Conservation (phyloP, 2,888 invertebrate genomes). For the Drosophila lutescens region DNA sequence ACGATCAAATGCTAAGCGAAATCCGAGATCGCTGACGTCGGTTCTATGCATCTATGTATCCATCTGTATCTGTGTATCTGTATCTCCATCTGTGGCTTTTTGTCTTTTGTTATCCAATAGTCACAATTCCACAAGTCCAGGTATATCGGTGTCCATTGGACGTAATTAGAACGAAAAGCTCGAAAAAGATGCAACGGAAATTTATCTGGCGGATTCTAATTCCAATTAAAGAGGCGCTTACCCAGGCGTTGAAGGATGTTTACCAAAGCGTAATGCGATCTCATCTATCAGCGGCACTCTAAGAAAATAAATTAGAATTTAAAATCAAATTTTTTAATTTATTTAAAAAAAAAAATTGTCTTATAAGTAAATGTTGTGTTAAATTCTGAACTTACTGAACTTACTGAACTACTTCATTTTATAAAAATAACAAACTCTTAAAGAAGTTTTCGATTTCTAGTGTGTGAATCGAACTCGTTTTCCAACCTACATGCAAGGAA, state of each 20-base stretch:
- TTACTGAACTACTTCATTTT: too few species aligned
- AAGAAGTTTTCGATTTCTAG: neutral
- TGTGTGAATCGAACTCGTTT: neutral
- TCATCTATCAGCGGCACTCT: neutral
- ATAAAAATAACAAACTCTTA: neutral
- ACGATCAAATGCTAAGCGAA: constrained; percentile 46
- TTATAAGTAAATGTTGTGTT: too few species aligned
- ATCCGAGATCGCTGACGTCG: constrained; percentile 49
- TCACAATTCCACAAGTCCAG: constrained; percentile 13
- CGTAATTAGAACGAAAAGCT: constrained; percentile 67
- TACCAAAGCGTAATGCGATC: constrained; percentile 58
- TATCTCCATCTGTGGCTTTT: constrained; percentile 6
- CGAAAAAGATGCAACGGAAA: constrained; percentile 29
- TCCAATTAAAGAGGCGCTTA: constrained; percentile 68
- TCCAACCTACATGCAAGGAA: neutral
- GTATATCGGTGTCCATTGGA: constrained; percentile 58
- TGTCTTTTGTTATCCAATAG: constrained; percentile 51
- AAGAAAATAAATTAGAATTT: neutral
- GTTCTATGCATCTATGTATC: constrained; percentile 32
- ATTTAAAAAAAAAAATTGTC: too few species aligned
- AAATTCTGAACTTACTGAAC: too few species aligned
- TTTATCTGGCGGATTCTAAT: constrained; percentile 70
- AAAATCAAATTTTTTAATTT: too few species aligned
- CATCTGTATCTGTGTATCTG: constrained; percentile 21
- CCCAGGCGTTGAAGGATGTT: constrained; percentile 63